These are phyloP conservation scores for Rhizomys pruinosus DNA, from an alignment of 2,113 vertebrate species.

Conservation along the genomic window DNA sequence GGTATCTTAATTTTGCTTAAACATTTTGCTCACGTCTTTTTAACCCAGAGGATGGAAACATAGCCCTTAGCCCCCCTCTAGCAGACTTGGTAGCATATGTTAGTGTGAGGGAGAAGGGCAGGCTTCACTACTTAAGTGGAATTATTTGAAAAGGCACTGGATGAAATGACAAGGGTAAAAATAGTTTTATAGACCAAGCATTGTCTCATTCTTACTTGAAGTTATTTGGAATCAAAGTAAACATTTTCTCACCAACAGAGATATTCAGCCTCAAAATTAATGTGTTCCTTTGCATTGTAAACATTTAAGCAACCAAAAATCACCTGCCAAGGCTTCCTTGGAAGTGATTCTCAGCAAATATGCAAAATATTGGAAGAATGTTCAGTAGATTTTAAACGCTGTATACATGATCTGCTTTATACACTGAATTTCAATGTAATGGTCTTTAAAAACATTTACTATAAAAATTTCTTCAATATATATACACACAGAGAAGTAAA, in stretches of 20 bases:
- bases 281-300: not conserved
- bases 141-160: constrained; percentile 26
- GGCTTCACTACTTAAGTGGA: constrained; percentile 3
- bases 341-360: constrained; percentile 8
- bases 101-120: not conserved
- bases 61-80: constrained; percentile 52
- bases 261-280: not conserved
- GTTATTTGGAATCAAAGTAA: constrained; percentile 1
- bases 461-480: constrained; percentile 6
- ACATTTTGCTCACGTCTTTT: constrained; percentile 75
- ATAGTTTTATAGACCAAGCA: not conserved
- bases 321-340: not conserved
- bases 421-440: not conserved
- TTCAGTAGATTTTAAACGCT: not conserved
- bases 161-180: constrained; percentile 26
- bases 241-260: constrained; percentile 7
- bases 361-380: not conserved
- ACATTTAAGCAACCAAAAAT: not conserved
- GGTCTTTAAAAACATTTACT: constrained; percentile 23
- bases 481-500: not conserved
- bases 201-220: not conserved
- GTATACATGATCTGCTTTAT: not conserved
- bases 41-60: constrained; percentile 64
- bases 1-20: constrained; percentile 76
- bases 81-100: constrained; percentile 6